A percentile compares a stretch with the other conserved stretches of the same genome.
phyloP scores from a whole-genome alignment of 2,888 invertebrate species.

The Petrolisthes manimaculis region DNA sequence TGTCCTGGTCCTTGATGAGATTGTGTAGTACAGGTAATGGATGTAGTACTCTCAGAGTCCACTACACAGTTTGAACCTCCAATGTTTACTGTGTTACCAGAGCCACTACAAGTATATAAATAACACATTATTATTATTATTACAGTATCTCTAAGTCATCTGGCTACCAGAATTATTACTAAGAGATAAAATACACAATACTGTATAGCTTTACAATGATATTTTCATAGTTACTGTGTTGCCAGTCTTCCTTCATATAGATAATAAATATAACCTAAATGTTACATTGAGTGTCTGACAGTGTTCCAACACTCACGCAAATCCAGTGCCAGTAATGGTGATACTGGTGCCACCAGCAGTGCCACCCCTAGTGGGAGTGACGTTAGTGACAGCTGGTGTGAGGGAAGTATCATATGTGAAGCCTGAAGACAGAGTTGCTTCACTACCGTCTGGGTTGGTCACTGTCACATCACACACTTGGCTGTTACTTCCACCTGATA shows the following conservation, averaged over 20 bases:
- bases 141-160: too few species aligned
- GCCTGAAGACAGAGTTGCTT: neutral
- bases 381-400: constrained; percentile 35
- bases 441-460: constrained; percentile 23
- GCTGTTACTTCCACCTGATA: constrained; percentile 13
- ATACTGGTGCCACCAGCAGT: constrained; percentile 59
- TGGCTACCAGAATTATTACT: too few species aligned
- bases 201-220: too few species aligned
- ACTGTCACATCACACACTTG: constrained; percentile 46
- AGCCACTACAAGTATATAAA: too few species aligned
- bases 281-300: too few species aligned
- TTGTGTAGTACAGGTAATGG: constrained; percentile 46
- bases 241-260: too few species aligned
- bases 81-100: constrained; percentile 55
- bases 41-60: constrained; percentile 17
- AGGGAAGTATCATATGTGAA: constrained; percentile 47
- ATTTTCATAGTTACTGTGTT: too few species aligned
- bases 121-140: neutral
- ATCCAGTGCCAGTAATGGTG: constrained; percentile 56
- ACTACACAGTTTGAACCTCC: constrained; percentile 47
- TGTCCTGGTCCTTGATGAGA: constrained; percentile 39
- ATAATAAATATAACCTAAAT: too few species aligned
- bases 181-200: too few species aligned
- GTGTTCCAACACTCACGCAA: constrained; percentile 41
- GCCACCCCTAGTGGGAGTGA: constrained; percentile 52